Evolutionary conservation across 1,140 invertebrate genomes (phyloP), one percentile per base, ranked within the genome.

Genomic region (Laupala kohalensis): DNA sequence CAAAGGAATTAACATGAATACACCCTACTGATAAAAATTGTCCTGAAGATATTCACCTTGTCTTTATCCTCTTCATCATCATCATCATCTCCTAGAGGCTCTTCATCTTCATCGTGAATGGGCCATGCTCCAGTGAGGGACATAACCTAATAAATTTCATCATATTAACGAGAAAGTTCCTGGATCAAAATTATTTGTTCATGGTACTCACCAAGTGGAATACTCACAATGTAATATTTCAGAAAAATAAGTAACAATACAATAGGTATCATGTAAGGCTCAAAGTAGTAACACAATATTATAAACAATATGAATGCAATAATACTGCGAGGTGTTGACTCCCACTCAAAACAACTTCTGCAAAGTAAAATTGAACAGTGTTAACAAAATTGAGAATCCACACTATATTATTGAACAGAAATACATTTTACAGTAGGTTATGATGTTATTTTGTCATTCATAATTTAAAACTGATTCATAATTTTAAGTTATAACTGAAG

Each of bases 341-440:
- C 96, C 97, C 97, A 99, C 81, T 97, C 92, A 78, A 97, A 96
- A 83, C 95, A 98, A 79, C 93, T 95, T 83, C 92, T 94, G 77
- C 12, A 84, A 84, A 76, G 74, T 66, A 72, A 30, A 72, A 71
- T 25, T 15, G 65, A 72, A 3, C 25, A 25, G 64, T 9, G 4
- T 30, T n/a, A 25, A 62, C 3, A 4, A 30, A n/a, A n/a, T n/a
- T n/a, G n/a, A n/a, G n/a, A n/a, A n/a, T n/a, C n/a, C n/a, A n/a
- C n/a, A n/a, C n/a, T n/a, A n/a, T n/a, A n/a, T n/a, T n/a, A n/a
- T n/a, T n/a, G n/a, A n/a, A n/a, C n/a, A n/a, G n/a, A n/a, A n/a
- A n/a, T n/a, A n/a, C n/a, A n/a, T n/a, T n/a, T n/a, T n/a, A n/a
- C n/a, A n/a, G n/a, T n/a, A n/a, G n/a, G n/a, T n/a, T n/a, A n/a